Evolutionary conservation across 2,797 vertebrate genomes (phyloP).

Genomic region (Enteromius trimaculatus): DNA sequence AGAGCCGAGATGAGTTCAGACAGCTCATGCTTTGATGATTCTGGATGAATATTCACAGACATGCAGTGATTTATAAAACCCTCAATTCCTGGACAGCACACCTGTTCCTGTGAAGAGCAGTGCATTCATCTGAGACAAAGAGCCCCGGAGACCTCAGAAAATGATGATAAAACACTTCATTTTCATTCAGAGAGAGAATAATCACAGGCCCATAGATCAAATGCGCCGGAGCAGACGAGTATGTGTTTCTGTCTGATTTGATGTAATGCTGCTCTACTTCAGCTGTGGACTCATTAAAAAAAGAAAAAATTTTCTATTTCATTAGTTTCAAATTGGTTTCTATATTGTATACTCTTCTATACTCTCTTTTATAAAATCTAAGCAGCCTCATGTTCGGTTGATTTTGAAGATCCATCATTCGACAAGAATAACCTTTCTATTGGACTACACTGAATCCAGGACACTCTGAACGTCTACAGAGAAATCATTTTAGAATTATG

Average conservation of each 20-base stretch:
- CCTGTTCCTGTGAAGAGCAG: conserved; percentile 58
- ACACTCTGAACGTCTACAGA: no score
- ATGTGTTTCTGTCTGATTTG: conserved; percentile 57
- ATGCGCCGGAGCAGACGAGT: conserved; percentile 65
- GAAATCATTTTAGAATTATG: no score
- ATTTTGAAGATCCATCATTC: background rate
- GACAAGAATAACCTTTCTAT: background rate
- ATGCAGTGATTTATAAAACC: conserved; percentile 39
- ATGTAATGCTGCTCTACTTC: background rate
- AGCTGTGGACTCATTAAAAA: background rate
- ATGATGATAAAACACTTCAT: conserved; percentile 40
- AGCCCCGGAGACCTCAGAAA: conserved; percentile 35
- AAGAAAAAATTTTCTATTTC: background rate
- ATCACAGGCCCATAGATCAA: conserved; percentile 67
- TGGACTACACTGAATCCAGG: background rate
- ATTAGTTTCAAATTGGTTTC: background rate
- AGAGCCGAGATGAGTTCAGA: background rate
- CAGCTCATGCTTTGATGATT: background rate
- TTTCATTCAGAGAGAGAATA: conserved; percentile 60
- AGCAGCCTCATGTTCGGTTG: background rate
- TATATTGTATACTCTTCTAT: background rate
- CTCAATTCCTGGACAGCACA: conserved; percentile 55
- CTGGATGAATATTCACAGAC: conserved; percentile 47
- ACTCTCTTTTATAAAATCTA: no score
- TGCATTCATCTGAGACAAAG: conserved; percentile 45